Base-by-base conservation (phyloP, 2,888 invertebrate genomes). In the Drosophila austrosaltans region DNA sequence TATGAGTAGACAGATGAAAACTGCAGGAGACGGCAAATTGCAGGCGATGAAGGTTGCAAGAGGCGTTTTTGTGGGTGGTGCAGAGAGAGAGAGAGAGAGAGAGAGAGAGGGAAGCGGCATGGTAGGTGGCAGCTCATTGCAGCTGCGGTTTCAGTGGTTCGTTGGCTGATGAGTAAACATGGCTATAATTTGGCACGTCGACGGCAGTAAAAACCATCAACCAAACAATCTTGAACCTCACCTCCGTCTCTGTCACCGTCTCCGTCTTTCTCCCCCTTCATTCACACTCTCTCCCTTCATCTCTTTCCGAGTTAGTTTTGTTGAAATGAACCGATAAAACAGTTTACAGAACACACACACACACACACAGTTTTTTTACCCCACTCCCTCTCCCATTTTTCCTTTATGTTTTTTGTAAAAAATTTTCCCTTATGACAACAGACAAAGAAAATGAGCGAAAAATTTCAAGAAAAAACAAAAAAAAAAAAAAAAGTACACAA, bases 391-490 rank as follows among this genome's bases (percentile, higher is more conserved):
- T 56, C 70, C 64, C 1, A 68, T 58, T 63, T 68, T 75, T 69
- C 63, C 48, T 78, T 77, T 65, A 63, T 48, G 48, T 48, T 48
- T 48, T 56, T 48, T 56, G 53, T 58, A 59, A 63, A 54, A 81
- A 79, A 83, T 77, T 79, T 79, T 83, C 79, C 79, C 82, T 81
- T 82, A 82, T 82, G 82, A 84, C 81, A 70, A 84, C 81, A 70
- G 72, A 54, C 68, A 60, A 69, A 63, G 59, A 72, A 72, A 54
- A 32, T 12, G 53, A 42, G 53, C 58, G 53, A 48, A 42, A 53
- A 36, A 36, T 36, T 36, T 36, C 28, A 36, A 53, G 44, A 36
- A 40, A 66, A 72, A 75, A 2, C 30, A 40, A 66, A 72, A 75
- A 2, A 36, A 53, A 40, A 36, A 40, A 66, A 16, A 16, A 16